These are phyloP conservation scores for Alviniconcha marisindica DNA, from an alignment of 1,140 invertebrate genomes.

Conservation along the genomic window DNA sequence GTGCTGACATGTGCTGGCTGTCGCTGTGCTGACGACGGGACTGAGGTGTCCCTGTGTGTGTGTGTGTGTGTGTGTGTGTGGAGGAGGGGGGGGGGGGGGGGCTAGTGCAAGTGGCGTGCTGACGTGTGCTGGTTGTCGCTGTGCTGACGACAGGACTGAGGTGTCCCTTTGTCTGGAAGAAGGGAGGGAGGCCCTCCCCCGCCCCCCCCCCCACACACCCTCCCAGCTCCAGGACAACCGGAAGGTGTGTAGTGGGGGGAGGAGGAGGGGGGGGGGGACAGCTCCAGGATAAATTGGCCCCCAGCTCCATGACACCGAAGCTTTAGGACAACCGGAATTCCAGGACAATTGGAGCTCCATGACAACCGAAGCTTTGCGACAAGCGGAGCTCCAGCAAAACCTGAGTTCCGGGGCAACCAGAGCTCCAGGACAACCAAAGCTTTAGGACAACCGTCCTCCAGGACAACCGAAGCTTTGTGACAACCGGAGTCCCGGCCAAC, in stretches of 20 bases:
- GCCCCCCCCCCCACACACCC: background rate
- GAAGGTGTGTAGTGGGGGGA: background rate
- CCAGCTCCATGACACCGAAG: too few species aligned
- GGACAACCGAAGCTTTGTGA: too few species aligned
- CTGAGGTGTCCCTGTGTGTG: background rate
- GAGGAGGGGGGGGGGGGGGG: background rate
- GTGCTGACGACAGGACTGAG: background rate
- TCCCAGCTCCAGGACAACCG: background rate
- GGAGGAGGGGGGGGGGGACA: background rate
- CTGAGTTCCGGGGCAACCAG: too few species aligned
- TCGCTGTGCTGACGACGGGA: conserved; percentile 12
- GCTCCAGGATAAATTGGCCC: background rate
- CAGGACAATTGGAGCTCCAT: too few species aligned
- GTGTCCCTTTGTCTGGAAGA: background rate
- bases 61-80: background rate
- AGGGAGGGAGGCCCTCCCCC: background rate
- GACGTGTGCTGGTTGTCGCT: conserved; percentile 29
- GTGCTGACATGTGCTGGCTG: conserved; percentile 37
- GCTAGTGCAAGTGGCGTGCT: background rate
- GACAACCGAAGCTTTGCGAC: too few species aligned
- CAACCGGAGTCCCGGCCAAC: too few species aligned
- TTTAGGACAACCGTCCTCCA: too few species aligned
- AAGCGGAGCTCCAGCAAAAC: too few species aligned
- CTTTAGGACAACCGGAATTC: too few species aligned
- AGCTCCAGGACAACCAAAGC: too few species aligned